These are phyloP conservation scores for Meta bourneti DNA, from an alignment of 2,888 invertebrate genomes.

Conservation along the genomic window DNA sequence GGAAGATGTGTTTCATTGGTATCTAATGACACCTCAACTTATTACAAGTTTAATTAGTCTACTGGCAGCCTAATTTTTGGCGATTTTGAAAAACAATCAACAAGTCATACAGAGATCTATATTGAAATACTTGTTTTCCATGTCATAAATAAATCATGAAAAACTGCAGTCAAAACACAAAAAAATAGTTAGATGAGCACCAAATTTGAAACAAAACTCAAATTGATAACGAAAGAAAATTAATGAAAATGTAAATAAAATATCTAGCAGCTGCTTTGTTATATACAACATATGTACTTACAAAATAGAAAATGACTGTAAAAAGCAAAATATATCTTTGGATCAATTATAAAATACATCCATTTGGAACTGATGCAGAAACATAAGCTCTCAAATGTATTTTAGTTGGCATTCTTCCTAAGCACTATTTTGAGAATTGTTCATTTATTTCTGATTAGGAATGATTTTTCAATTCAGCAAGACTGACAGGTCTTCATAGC, in stretches of 20 bases:
- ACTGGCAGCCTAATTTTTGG: too few relatives aligned
- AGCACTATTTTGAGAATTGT: slow-evolving; percentile 22
- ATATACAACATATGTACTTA: slow-evolving; percentile 49
- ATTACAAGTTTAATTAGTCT: too few relatives aligned
- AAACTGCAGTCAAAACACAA: too few relatives aligned
- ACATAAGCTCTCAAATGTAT: slow-evolving; percentile 69
- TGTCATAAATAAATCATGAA: background rate
- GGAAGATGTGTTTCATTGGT: too few relatives aligned
- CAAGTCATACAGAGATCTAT: too few relatives aligned
- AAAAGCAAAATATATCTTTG: slow-evolving; percentile 62
- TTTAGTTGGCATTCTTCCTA: slow-evolving; percentile 38
- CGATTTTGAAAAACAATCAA: too few relatives aligned
- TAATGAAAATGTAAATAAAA: slow-evolving; percentile 26
- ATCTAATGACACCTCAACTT: too few relatives aligned
- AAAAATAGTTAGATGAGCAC: slow-evolving; percentile 14
- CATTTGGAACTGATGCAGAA: slow-evolving; percentile 43
- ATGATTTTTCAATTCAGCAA: slow-evolving; percentile 30
- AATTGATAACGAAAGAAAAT: slow-evolving; percentile 2
- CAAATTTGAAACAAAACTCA: slow-evolving; percentile 12
- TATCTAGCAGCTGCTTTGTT: slow-evolving; percentile 36
- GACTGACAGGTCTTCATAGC: background rate
- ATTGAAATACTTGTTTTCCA: background rate
- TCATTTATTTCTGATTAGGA: slow-evolving; percentile 13
- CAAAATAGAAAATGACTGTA: slow-evolving; percentile 71
- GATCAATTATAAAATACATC: slow-evolving; percentile 51